Conservation (phyloP, 1,140 invertebrate genomes). For the Reticulitermes speratus region DNA sequence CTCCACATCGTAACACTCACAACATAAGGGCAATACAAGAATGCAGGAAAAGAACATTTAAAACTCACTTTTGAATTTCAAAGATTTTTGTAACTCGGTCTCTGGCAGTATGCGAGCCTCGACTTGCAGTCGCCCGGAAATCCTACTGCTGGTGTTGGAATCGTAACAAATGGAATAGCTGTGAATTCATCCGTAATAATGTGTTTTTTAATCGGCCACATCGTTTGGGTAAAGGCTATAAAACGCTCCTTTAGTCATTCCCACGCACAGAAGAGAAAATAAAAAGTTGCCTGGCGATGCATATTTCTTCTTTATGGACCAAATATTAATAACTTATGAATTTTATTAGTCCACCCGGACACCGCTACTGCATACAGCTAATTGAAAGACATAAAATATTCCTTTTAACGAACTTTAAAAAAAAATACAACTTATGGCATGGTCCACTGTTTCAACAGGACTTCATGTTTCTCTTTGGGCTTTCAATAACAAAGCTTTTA, state of each 20-base stretch:
- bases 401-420: neutral
- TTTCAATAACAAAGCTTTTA: too few species aligned
- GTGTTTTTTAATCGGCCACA: constrained; percentile 28
- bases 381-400: constrained; percentile 2
- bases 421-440: neutral
- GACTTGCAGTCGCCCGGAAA: neutral
- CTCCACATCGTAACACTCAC: too few species aligned
- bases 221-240: neutral
- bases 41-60: too few species aligned
- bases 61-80: neutral
- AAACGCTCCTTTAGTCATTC: neutral
- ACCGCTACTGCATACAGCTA: neutral
- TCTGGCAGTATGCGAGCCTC: neutral
- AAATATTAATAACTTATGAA: constrained; percentile 8
- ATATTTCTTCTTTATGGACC: neutral
- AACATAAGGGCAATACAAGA: too few species aligned
- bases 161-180: neutral
- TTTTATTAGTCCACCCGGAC: neutral
- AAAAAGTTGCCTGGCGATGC: constrained; percentile 7
- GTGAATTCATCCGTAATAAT: constrained; percentile 27
- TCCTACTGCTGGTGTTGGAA: neutral
- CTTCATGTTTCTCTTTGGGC: too few species aligned
- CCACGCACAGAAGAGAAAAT: neutral
- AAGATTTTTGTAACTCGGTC: neutral
- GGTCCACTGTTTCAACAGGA: too few species aligned